Evolutionary conservation across 2,888 invertebrate genomes (phyloP).

Genomic region (Orthosia gothica): DNA sequence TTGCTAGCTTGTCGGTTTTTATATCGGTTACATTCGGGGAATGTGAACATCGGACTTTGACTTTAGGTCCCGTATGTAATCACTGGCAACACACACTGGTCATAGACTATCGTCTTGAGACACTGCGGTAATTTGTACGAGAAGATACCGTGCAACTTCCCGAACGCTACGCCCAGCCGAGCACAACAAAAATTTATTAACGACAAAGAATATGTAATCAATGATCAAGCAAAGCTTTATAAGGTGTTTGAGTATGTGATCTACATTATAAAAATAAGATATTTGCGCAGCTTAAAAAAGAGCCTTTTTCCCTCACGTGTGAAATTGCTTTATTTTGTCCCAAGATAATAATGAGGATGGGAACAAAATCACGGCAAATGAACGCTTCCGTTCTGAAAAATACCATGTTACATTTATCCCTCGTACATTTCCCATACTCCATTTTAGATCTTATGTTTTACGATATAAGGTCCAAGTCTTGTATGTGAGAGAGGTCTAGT

Average conservation of each 20-base stretch:
- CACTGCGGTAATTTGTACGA: too few species aligned
- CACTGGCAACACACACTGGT: too few species aligned
- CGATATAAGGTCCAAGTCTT: constrained; percentile 9
- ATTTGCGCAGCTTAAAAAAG: constrained; percentile 27
- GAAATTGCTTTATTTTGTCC: constrained; percentile 78
- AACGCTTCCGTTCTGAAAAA: constrained; percentile 70
- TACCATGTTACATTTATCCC: constrained; percentile 40
- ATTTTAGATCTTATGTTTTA: constrained; percentile 16
- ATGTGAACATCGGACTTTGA: too few species aligned
- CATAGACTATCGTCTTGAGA: too few species aligned
- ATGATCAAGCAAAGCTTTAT: too few species aligned
- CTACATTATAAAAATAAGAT: constrained; percentile 8
- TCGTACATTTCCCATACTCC: background rate
- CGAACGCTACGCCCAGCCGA: too few species aligned
- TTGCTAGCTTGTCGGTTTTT: too few species aligned
- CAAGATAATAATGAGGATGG: constrained; percentile 74
- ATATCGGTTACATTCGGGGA: too few species aligned
- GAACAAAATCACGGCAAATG: constrained; percentile 78
- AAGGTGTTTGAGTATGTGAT: background rate
- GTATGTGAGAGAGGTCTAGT: background rate
- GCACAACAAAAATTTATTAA: too few species aligned
- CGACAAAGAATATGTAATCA: background rate
- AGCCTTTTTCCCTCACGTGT: constrained; percentile 60
- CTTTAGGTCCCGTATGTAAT: too few species aligned
- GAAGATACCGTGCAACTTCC: too few species aligned